Evolutionary conservation across 2,888 invertebrate genomes (phyloP).

Genomic region (Drosophila melanosoma): DNA sequence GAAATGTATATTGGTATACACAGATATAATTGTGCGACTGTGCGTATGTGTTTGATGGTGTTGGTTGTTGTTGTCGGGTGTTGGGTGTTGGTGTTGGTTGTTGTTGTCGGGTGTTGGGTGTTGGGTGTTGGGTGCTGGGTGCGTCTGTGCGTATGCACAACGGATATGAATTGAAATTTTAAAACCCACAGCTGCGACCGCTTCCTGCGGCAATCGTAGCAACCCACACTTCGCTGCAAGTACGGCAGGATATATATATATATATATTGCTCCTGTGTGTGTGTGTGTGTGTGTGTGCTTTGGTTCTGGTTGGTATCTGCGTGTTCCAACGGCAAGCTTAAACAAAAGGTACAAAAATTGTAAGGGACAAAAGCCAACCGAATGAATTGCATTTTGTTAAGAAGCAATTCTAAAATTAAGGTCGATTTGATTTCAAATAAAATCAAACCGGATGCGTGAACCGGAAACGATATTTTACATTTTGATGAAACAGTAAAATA

Average conservation of each 20-base stretch:
- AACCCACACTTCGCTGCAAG: constrained; percentile 62
- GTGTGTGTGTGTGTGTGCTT: constrained; percentile 26
- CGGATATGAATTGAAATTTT: constrained; percentile 82
- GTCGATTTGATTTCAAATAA: neutral
- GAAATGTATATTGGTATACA: constrained; percentile 29
- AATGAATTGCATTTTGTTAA: neutral
- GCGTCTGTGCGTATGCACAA: constrained; percentile 63
- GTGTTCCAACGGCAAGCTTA: constrained; percentile 42
- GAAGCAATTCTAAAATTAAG: neutral
- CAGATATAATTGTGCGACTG: constrained; percentile 34
- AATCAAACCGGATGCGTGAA: neutral
- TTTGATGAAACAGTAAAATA: neutral
- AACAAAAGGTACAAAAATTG: constrained; percentile 14
- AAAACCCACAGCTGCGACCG: constrained; percentile 82
- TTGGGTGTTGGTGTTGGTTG: constrained; percentile 40
- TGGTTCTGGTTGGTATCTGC: constrained; percentile 14
- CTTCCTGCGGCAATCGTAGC: constrained; percentile 80
- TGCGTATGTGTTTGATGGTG: constrained; percentile 10
- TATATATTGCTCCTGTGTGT: constrained; percentile 38
- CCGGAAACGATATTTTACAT: neutral
- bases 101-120: neutral
- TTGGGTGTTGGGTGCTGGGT: constrained; percentile 38
- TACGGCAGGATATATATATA: constrained; percentile 4
- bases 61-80: constrained; percentile 1
- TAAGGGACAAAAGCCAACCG: neutral